Evolutionary conservation across 2,113 vertebrate species (phyloP), one percentile per base, ranked within the genome.

Genomic region (Calonectris borealis): DNA sequence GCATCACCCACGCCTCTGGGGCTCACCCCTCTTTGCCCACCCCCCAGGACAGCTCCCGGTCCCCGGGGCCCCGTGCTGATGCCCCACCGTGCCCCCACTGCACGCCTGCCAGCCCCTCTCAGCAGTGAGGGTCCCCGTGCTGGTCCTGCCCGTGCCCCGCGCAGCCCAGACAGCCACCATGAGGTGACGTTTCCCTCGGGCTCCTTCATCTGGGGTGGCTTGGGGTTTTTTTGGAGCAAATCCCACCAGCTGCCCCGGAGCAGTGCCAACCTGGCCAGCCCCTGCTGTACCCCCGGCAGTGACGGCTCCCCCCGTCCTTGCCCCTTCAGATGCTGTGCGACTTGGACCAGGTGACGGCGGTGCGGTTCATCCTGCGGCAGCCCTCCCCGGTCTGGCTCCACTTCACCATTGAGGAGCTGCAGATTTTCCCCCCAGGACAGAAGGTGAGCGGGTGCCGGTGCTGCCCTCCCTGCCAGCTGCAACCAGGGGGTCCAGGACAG

Each of bases 331-430:
- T 99, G 99, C 97, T 98, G 93, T 98, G 98, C 61, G 98, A 98
- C 6, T 26, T 99, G 57, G 98, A 98, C 80, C 96, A 98, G 18
- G 98, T 99, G 68, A 84, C 88, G 2, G 98, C 98, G 1, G 86
- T 99, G n/a, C 98, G 99, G 13, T 98, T 99, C 95, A 99, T 99
- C 97, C 98, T 99, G 64, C 98, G 98, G 79, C 99, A 99, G 97
- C 99, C 99, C 8, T 99, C 99, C 13, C 98, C 98, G 0, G 98
- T 98, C 46, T 99, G 99, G 99, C 91, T 98, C 9, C 98, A 97
- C 91, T 99, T 99, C 97, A 98, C 97, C 87, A 97, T 99, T 0
- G 98, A 99, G 54, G 98, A 99, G 15, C 96, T 99, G 72, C 98
- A 98, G 58, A 96, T 99, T 44, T 98, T 97, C 46, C 98, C 98